A percentile compares a stretch with the other conserved stretches of the same genome.
These are phyloP conservation scores for Lepeophtheirus salmonis DNA, from an alignment of 1,140 invertebrate species.

Conservation along the genomic window DNA sequence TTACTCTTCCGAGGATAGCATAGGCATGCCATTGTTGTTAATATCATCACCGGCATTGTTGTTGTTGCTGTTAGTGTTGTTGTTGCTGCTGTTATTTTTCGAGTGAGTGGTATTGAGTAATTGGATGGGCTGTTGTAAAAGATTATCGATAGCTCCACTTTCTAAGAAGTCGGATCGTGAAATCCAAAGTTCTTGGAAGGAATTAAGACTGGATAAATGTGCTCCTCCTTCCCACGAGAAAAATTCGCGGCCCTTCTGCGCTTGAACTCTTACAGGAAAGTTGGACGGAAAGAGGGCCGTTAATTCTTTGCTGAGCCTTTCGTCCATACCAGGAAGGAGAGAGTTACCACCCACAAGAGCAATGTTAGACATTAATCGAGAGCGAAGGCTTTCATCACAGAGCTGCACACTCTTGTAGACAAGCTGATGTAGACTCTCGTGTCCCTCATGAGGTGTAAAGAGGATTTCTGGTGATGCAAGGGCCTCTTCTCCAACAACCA, in stretches of 20 bases:
- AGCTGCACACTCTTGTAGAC: conserved; percentile 4
- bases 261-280: conserved; percentile 2
- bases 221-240: conserved; percentile 14
- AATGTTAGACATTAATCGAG: conserved; percentile 12
- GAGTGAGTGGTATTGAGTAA: neutral
- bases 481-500: conserved; percentile 14
- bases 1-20: no score
- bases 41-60: neutral
- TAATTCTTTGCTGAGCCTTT: conserved; percentile 6
- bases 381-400: conserved; percentile 9
- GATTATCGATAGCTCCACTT: no score
- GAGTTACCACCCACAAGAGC: conserved; percentile 13
- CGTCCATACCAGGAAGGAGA: conserved; percentile 13
- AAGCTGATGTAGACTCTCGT: conserved; percentile 3
- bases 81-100: neutral
- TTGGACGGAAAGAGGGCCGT: neutral
- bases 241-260: conserved; percentile 6
- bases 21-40: neutral
- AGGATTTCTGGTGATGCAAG: conserved; percentile 13
- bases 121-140: no score
- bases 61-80: neutral
- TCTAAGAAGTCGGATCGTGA: conserved; percentile 5
- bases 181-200: conserved; percentile 12
- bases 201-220: neutral
- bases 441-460: conserved; percentile 2